Evolutionary conservation across 2,113 vertebrate species (phyloP), one percentile per base, ranked within the genome.

Genomic region (Psittacula cyanocephala): DNA sequence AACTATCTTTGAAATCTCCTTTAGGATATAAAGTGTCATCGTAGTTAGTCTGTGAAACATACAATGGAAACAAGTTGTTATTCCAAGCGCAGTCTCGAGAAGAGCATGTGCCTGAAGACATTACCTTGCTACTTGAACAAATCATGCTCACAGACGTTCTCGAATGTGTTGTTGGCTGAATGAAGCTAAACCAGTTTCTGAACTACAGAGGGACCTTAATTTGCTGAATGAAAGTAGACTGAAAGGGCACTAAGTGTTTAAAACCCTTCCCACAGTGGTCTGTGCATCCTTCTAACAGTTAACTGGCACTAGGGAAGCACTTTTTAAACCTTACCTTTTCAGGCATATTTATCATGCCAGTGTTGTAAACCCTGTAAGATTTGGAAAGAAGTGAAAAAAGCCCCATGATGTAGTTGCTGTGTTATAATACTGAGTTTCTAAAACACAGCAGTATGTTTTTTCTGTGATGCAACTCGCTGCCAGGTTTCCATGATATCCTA

Each of bases 401-500:
- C 11, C n/a, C 31, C 57, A 4, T 52, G 69, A 41, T 86, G 90
- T 68, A 88, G 80, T 52, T 91, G 43, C 62, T 71, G 33, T 27
- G 57, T 50, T 92, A 23, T 67, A 86, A 64, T 47, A 41, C 12
- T 15, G 33, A 69, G 35, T 44, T 93, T 89, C 82, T 94, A 64
- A 78, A 94, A 37, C 44, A 44, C 18, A 83, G 76, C 55, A 75
- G 60, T 67, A 47, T 88, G 27, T 49, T 91, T 93, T 92, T 81
- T 33, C 62, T 86, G 53, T 44, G 41, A 72, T 17, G 1, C 47
- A 84, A 69, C 80, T 89, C 4, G 2, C 43, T 96, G 95, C 92
- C 96, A 95, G 93, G 52, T 96, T 96, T 96, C 92, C 82, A 37
- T 76, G 69, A 89, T 53, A 77, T 96, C 90, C 86, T 44, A 65